Percentiles rank a stretch among this genome's conserved stretches.
These are phyloP conservation scores for Drosophila sordidula DNA, from an alignment of 2,888 invertebrate genomes.

Conservation along the genomic window DNA sequence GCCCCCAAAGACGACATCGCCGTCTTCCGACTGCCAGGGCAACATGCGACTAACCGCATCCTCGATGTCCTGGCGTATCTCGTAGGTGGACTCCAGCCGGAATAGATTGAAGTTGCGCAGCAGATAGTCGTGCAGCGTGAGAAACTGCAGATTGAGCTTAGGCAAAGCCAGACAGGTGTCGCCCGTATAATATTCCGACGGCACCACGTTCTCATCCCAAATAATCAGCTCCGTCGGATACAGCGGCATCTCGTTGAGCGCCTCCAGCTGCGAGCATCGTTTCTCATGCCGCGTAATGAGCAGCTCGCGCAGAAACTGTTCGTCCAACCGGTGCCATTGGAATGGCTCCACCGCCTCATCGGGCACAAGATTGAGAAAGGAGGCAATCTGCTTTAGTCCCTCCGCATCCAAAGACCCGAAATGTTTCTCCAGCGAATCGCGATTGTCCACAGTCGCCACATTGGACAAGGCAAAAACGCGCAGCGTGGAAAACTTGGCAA, in stretches of 20 bases:
- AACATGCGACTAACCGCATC: conserved; percentile 97
- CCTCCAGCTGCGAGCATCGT: conserved; percentile 95
- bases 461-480: conserved; percentile 95
- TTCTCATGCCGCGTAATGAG: conserved; percentile 94
- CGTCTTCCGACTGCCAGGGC: conserved; percentile 97
- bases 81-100: conserved; percentile 96
- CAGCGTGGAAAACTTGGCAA: conserved; percentile 95
- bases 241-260: conserved; percentile 98
- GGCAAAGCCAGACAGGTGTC: conserved; percentile 98
- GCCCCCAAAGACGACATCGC: conserved; percentile 95
- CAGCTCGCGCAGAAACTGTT: conserved; percentile 93
- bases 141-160: conserved; percentile 98
- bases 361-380: conserved; percentile 94
- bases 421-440: conserved; percentile 91
- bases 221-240: conserved; percentile 99
- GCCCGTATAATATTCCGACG: conserved; percentile 98
- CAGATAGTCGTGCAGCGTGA: conserved; percentile 98
- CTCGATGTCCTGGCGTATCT: conserved; percentile 99
- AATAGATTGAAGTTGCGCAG: conserved; percentile 98
- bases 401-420: conserved; percentile 90
- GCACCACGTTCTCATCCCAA: conserved; percentile 99
- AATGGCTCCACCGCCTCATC: conserved; percentile 88
- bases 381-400: conserved; percentile 93
- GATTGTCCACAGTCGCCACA: conserved; percentile 97
- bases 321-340: conserved; percentile 91